Percentiles rank a stretch among this genome's conserved stretches.
Evolutionary conservation across 2,888 invertebrate genomes (phyloP).

Genomic region (Ganaspis brasiliensis): DNA sequence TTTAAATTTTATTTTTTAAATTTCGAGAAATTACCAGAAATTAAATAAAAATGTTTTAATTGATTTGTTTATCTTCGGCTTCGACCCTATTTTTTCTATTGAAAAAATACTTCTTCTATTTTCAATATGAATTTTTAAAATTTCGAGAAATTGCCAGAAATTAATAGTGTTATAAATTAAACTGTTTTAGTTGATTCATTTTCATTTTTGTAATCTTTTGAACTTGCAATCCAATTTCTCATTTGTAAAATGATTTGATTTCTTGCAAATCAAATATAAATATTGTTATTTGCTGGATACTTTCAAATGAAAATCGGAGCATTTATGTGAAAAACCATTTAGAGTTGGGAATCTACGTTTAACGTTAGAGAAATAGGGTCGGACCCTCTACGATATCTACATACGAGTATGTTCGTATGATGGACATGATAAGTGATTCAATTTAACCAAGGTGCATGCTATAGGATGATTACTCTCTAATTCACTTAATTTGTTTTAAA

Average conservation of each 20-base stretch:
- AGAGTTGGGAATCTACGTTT: background rate
- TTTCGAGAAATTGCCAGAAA: too few relatives aligned
- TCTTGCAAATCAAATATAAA: background rate
- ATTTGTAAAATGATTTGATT: background rate
- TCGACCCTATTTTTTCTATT: too few relatives aligned
- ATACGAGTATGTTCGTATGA: background rate
- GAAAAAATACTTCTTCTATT: too few relatives aligned
- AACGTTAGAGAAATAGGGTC: background rate
- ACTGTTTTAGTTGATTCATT: too few relatives aligned
- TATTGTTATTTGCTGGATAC: background rate
- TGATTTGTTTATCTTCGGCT: too few relatives aligned
- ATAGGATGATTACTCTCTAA: constrained; percentile 20
- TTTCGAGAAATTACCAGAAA: too few relatives aligned
- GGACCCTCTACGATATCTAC: constrained; percentile 15
- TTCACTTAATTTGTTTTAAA: constrained; percentile 13
- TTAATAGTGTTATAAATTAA: too few relatives aligned
- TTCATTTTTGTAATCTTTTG: background rate
- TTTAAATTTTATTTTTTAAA: too few relatives aligned
- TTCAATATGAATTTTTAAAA: too few relatives aligned
- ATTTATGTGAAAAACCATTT: background rate
- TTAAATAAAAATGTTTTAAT: too few relatives aligned
- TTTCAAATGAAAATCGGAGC: too few relatives aligned
- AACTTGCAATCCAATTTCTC: background rate
- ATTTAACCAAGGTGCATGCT: constrained; percentile 16
- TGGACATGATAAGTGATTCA: constrained; percentile 24